A percentile compares a stretch with the other conserved stretches of the same genome.
Evolutionary conservation across 2,888 invertebrate genomes (phyloP).

Genomic region (Lasioglossum leucozonium): DNA sequence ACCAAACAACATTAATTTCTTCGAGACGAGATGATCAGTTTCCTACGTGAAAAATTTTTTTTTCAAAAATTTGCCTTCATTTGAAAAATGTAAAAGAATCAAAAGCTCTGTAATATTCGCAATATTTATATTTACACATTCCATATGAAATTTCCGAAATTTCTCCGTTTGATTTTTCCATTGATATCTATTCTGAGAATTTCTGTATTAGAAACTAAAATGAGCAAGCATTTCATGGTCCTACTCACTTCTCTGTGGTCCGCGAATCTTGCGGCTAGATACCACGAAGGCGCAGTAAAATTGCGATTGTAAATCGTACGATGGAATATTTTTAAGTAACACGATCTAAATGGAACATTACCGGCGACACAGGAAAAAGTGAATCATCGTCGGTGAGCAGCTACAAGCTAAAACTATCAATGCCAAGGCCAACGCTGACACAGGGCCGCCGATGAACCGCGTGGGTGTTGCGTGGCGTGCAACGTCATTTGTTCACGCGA

Average conservation of each 20-base stretch:
- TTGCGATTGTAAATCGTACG: background rate
- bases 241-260: background rate
- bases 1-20: too few species aligned
- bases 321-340: conserved; percentile 45
- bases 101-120: too few species aligned
- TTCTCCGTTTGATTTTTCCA: background rate
- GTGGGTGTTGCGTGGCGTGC: conserved; percentile 27
- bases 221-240: too few species aligned
- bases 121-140: too few species aligned
- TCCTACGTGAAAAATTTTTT: too few species aligned
- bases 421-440: conserved; percentile 45
- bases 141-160: background rate
- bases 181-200: background rate
- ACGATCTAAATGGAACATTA: conserved; percentile 19
- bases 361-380: background rate
- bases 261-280: background rate
- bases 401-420: conserved; percentile 34
- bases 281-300: background rate
- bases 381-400: conserved; percentile 17
- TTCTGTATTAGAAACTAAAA: background rate
- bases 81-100: too few species aligned
- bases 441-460: background rate
- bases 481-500: conserved; percentile 8
- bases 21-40: too few species aligned
- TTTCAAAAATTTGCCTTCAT: too few species aligned